A percentile compares a stretch with the other conserved stretches of the same genome.
Conservation (phyloP, 2,113 vertebrate species). For the Rhipidura dahli region DNA sequence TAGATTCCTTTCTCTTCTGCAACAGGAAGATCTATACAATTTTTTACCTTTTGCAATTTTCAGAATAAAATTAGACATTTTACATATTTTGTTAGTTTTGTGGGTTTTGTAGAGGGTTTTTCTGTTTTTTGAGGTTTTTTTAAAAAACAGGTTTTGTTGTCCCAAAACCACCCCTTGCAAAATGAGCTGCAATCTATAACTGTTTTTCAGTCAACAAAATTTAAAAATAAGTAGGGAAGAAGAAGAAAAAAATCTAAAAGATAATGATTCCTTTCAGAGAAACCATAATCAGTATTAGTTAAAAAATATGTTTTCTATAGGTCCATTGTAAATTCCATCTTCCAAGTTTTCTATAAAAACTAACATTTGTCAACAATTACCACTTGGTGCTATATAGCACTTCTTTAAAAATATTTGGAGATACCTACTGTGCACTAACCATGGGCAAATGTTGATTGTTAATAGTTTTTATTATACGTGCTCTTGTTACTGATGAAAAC, state of each 20-base stretch:
- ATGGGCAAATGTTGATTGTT: background rate
- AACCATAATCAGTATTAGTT: background rate
- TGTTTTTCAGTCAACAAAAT: background rate
- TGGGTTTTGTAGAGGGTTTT: accelerated
- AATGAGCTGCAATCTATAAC: background rate
- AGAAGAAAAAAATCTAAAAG: background rate
- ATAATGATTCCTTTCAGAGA: background rate
- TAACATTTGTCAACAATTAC: slow-evolving; percentile 24
- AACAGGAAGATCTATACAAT: background rate
- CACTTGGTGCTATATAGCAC: background rate
- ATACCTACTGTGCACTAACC: slow-evolving; percentile 19
- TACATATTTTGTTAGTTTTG: background rate
- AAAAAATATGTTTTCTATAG: background rate
- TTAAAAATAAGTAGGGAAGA: background rate
- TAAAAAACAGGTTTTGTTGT: accelerated
- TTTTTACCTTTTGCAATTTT: background rate
- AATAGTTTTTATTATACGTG: background rate
- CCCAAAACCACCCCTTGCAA: background rate
- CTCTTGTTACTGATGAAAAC: background rate
- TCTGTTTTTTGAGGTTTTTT: too few relatives aligned
- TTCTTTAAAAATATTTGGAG: slow-evolving; percentile 14
- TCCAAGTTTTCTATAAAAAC: background rate
- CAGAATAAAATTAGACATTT: background rate
- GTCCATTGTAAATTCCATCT: background rate
- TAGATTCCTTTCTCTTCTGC: background rate